phyloP scores from a whole-genome alignment of 37 sponge, comb jelly and placozoan genomes.

The Hexactinellida sp. region DNA sequence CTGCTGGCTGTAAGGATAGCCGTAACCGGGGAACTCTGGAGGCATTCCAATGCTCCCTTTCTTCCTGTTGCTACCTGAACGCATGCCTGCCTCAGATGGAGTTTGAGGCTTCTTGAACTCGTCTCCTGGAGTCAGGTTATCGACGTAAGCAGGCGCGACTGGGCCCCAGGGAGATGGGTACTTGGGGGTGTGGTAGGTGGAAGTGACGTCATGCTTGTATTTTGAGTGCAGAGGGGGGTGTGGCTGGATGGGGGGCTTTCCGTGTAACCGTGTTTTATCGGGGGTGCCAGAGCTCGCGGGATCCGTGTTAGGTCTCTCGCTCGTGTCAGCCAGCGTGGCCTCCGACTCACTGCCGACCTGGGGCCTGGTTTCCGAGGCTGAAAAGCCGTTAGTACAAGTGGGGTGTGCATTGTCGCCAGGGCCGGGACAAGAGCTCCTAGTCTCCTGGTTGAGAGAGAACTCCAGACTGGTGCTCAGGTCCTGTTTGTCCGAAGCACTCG shows the following conservation, averaged over 20 bases:
- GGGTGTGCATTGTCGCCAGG: not conserved
- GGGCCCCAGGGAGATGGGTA: slow-evolving; percentile 2
- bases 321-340: not conserved
- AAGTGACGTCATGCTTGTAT: not conserved
- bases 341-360: not conserved
- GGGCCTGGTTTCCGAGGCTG: not conserved
- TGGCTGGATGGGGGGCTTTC: not conserved
- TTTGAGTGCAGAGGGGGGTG: not conserved
- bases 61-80: not conserved
- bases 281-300: not conserved
- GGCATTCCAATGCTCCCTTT: not conserved
- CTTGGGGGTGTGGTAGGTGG: not conserved
- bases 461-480: not conserved
- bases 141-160: not conserved
- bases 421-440: not conserved
- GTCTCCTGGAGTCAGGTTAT: not conserved
- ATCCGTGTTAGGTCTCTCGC: not conserved
- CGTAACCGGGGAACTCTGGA: not conserved
- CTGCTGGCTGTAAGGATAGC: not conserved
- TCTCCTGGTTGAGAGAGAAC: not conserved
- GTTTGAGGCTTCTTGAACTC: not conserved
- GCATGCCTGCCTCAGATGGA: not conserved
- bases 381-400: not conserved
- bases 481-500: not conserved
- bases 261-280: not conserved